Evolutionary conservation across 2,888 invertebrate genomes (phyloP).

Genomic region (Actias luna): DNA sequence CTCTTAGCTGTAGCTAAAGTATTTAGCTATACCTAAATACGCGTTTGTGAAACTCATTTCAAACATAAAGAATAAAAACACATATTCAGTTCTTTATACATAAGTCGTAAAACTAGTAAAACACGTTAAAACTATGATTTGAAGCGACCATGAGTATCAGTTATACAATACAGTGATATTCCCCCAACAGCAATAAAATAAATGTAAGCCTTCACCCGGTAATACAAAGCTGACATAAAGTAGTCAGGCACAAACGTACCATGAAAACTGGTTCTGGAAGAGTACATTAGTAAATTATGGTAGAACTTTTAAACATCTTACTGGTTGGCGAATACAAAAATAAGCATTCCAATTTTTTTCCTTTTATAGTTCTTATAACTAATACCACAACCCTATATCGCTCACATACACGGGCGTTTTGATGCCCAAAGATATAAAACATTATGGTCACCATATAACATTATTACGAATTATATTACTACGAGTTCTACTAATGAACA

Average conservation of each 20-base stretch:
- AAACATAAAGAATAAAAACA: too few species aligned
- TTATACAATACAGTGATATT: conserved; percentile 25
- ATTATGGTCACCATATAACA: neutral
- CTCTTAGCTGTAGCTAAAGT: neutral
- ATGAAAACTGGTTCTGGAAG: conserved; percentile 14
- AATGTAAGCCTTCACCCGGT: conserved; percentile 43
- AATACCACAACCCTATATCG: neutral
- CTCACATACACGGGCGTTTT: neutral
- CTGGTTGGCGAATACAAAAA: neutral
- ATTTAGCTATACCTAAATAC: neutral
- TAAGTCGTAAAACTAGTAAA: conserved; percentile 33
- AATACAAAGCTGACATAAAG: conserved; percentile 46
- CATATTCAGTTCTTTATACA: neutral
- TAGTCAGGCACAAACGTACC: conserved; percentile 38
- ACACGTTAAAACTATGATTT: conserved; percentile 32
- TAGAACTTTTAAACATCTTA: neutral
- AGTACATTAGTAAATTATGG: conserved; percentile 9
- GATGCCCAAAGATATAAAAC: neutral
- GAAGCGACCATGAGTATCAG: conserved; percentile 17
- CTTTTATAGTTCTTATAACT: too few species aligned
- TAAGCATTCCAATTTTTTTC: neutral
- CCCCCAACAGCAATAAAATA: conserved; percentile 52
- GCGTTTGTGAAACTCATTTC: neutral
- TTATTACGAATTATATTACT: neutral
- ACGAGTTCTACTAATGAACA: neutral